A percentile compares a stretch with the other conserved stretches of the same genome.
phyloP scores from a whole-genome alignment of 2,797 vertebrate species.

The Antrozous pallidus region DNA sequence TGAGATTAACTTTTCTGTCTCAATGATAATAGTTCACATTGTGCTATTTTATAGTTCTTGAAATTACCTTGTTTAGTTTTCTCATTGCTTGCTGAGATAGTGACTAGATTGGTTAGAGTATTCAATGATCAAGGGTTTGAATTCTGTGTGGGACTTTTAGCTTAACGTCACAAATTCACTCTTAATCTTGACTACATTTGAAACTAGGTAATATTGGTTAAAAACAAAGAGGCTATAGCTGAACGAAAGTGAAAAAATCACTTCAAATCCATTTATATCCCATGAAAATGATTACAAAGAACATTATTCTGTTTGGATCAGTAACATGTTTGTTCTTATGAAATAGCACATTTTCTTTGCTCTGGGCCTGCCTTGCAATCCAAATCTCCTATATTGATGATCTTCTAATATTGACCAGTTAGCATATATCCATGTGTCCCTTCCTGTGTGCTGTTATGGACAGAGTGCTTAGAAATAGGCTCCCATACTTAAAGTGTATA shows the following conservation, averaged over 20 bases:
- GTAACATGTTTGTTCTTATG: background rate
- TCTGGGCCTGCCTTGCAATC: background rate
- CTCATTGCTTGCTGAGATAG: background rate
- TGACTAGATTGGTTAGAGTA: background rate
- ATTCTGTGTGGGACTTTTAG: background rate
- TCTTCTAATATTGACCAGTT: background rate
- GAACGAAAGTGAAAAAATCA: background rate
- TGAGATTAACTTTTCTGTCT: background rate
- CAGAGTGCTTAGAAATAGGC: background rate
- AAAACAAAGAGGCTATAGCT: background rate
- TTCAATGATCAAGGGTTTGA: background rate
- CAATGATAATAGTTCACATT: background rate
- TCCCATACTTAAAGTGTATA: background rate
- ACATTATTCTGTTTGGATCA: background rate
- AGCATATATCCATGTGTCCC: background rate
- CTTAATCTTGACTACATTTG: background rate
- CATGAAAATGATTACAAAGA: background rate
- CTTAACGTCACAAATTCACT: background rate
- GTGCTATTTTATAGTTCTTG: background rate
- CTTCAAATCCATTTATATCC: background rate
- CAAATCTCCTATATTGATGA: background rate
- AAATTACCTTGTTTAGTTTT: constrained; percentile 10
- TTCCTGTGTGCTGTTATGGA: background rate
- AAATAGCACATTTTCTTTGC: background rate
- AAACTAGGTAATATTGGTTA: background rate